phyloP scores from a whole-genome alignment of 2,797 vertebrate genomes.

The Bradypus variegatus region DNA sequence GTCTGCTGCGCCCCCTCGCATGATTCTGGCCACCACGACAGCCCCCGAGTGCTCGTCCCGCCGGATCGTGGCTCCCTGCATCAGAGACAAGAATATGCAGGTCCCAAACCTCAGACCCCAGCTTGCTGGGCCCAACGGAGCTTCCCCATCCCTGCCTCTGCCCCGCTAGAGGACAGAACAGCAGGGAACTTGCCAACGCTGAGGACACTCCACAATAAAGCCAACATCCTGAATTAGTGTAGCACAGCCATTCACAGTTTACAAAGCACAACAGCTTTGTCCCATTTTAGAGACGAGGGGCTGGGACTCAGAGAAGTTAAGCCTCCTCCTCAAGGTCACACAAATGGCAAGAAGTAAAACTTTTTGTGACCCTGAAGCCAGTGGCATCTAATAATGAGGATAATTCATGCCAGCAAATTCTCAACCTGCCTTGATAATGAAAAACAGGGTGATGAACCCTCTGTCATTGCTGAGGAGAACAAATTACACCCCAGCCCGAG shows the following conservation, averaged over 20 bases:
- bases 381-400: neutral
- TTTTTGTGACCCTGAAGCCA: neutral
- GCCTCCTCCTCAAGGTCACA: slow-evolving; percentile 6
- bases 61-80: slow-evolving; percentile 91
- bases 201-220: neutral
- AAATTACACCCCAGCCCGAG: neutral
- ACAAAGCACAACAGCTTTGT: neutral
- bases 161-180: neutral
- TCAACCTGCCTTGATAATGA: neutral
- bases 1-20: slow-evolving; percentile 92
- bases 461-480: neutral
- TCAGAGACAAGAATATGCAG: slow-evolving; percentile 12
- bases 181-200: neutral
- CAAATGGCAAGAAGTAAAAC: neutral
- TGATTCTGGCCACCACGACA: slow-evolving; percentile 91
- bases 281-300: neutral
- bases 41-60: slow-evolving; percentile 88
- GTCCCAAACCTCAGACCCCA: neutral
- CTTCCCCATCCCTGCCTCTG: neutral
- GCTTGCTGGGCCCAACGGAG: neutral
- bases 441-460: neutral
- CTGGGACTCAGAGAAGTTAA: neutral
- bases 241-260: neutral
- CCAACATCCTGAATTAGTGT: no score
- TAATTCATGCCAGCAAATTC: neutral